Evolutionary conservation across 2,888 invertebrate species (phyloP).

Genomic region (Drosophila ezoana): DNA sequence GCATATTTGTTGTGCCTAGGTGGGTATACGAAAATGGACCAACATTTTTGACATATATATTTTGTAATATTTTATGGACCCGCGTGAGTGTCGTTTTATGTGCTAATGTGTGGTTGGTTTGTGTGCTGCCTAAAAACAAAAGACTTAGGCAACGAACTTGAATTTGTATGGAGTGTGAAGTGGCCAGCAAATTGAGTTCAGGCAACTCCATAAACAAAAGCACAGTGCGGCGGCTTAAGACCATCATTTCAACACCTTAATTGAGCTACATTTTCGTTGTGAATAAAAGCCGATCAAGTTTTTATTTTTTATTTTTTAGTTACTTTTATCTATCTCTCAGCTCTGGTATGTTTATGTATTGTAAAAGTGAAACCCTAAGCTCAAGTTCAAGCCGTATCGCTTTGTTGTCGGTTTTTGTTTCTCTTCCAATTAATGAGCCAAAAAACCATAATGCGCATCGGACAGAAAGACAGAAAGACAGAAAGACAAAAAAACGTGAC

Average conservation of each 20-base stretch:
- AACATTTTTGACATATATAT: conserved; percentile 28
- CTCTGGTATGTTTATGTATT: conserved; percentile 1
- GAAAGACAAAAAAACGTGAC: conserved; percentile 52
- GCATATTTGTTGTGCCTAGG: conserved; percentile 67
- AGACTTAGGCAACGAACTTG: conserved; percentile 76
- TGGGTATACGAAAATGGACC: conserved; percentile 54
- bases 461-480: conserved; percentile 26
- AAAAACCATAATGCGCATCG: conserved; percentile 30
- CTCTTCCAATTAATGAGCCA: conserved; percentile 36
- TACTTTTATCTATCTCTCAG: conserved; percentile 5
- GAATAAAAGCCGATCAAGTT: conserved; percentile 13
- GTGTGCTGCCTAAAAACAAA: conserved; percentile 55
- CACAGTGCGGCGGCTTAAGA: conserved; percentile 11
- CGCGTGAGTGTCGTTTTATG: conserved; percentile 31
- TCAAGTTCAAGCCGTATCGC: conserved; percentile 52
- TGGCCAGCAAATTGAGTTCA: conserved; percentile 11
- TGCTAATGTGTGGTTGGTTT: conserved; percentile 49
- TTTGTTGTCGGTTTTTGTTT: conserved; percentile 9
- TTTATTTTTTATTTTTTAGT: background rate
- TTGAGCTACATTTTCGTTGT: conserved; percentile 1
- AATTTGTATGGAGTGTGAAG: conserved; percentile 16
- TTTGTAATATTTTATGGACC: conserved; percentile 41
- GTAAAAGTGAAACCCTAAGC: conserved; percentile 58
- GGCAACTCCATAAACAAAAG: conserved; percentile 8
- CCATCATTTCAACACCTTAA: conserved; percentile 32